Evolutionary conservation across 2,113 vertebrate genomes (phyloP).

Genomic region (Clarias batrachus): DNA sequence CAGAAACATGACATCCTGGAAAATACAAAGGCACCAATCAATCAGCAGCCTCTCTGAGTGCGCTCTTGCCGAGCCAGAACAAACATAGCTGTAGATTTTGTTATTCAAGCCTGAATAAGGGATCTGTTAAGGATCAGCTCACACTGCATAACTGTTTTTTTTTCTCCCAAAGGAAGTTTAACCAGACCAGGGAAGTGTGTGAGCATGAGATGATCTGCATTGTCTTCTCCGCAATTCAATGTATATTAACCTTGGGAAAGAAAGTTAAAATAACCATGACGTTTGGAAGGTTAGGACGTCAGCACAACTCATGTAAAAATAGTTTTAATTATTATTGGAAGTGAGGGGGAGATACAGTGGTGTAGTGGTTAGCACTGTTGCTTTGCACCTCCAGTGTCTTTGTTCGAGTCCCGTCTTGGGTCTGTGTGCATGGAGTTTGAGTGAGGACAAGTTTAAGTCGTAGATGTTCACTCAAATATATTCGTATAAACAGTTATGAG

Average conservation of each 20-base stretch:
- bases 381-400: too few relatives aligned
- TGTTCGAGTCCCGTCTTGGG: too few relatives aligned
- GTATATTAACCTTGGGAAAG: background rate
- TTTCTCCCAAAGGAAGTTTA: background rate
- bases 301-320: too few relatives aligned
- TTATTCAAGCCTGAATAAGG: background rate
- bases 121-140: background rate
- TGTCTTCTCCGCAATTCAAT: background rate
- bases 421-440: too few relatives aligned
- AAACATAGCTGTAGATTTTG: background rate
- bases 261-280: background rate
- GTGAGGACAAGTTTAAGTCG: background rate
- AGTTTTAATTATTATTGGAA: too few relatives aligned
- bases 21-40: background rate
- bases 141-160: background rate
- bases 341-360: too few relatives aligned
- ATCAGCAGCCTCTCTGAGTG: background rate
- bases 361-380: too few relatives aligned
- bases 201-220: background rate
- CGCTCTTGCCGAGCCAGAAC: background rate
- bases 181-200: background rate
- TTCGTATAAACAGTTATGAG: background rate
- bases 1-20: background rate
- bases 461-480: background rate
- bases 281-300: background rate